These are phyloP conservation scores for Artibeus jamaicensis DNA, from an alignment of 2,797 vertebrate species.

Conservation along the genomic window DNA sequence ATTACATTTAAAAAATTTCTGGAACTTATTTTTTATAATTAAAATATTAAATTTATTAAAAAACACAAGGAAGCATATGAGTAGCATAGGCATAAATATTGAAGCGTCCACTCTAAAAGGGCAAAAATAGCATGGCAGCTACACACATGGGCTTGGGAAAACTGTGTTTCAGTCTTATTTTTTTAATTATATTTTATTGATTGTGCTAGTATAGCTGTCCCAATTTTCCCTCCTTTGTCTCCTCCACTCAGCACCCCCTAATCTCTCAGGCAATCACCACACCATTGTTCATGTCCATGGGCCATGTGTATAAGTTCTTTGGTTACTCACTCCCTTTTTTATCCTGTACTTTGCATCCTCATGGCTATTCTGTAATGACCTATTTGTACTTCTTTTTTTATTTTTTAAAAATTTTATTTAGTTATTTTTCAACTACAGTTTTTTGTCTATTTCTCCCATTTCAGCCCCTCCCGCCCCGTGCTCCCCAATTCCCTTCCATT, in stretches of 20 bases:
- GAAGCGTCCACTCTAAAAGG: neutral
- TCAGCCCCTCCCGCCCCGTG: no score
- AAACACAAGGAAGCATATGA: neutral
- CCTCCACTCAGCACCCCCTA: neutral
- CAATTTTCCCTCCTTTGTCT: neutral
- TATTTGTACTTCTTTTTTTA: neutral
- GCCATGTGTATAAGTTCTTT: neutral
- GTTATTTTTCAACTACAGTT: no score
- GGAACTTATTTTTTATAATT: neutral
- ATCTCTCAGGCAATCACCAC: neutral
- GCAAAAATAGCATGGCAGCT: neutral
- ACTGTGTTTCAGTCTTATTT: neutral
- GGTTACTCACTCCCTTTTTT: neutral
- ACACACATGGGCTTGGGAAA: fast-evolving
- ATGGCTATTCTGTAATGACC: neutral
- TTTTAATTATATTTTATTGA: neutral
- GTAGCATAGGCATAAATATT: neutral
- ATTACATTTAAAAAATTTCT: neutral
- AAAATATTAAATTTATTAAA: neutral
- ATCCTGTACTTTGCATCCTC: neutral
- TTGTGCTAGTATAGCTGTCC: neutral
- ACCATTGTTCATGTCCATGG: neutral
- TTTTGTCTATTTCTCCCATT: no score
- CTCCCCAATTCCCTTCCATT: no score
- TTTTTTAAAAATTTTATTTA: no score